phyloP scores from a whole-genome alignment of 2,113 vertebrate species.

The Lucifuga dentata region DNA sequence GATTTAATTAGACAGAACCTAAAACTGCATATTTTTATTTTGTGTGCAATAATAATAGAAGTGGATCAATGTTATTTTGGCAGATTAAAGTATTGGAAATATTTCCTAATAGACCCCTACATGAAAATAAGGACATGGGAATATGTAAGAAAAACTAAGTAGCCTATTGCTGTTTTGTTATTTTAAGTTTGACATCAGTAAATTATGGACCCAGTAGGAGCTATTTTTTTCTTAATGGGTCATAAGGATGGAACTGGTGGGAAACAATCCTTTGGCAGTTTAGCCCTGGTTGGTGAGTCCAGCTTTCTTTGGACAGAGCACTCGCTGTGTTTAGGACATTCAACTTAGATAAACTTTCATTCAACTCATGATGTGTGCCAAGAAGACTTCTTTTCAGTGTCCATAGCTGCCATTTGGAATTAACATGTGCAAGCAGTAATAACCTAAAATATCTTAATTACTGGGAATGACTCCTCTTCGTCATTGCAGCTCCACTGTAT shows the following conservation, averaged over 20 bases:
- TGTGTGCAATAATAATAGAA: too few species aligned
- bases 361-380: slow-evolving; percentile 23
- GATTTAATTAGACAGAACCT: too few species aligned
- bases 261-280: slow-evolving; percentile 35
- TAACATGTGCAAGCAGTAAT: background rate
- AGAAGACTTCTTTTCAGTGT: slow-evolving; percentile 43
- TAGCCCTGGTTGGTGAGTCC: background rate
- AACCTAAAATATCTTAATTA: too few species aligned
- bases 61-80: too few species aligned
- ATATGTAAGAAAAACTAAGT: too few species aligned
- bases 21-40: too few species aligned
- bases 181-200: slow-evolving; percentile 27
- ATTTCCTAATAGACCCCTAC: too few species aligned
- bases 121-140: too few species aligned
- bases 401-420: slow-evolving; percentile 19
- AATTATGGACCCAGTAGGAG: slow-evolving; percentile 5
- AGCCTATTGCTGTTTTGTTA: too few species aligned
- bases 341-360: slow-evolving; percentile 41
- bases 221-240: slow-evolving; percentile 17
- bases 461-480: too few species aligned
- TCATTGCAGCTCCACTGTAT: too few species aligned
- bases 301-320: slow-evolving; percentile 9
- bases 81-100: too few species aligned
- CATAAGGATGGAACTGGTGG: slow-evolving; percentile 29
- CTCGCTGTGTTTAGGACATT: slow-evolving; percentile 15